Evolutionary conservation across 2,113 vertebrate genomes (phyloP).

Genomic region (Apteryx mantelli): DNA sequence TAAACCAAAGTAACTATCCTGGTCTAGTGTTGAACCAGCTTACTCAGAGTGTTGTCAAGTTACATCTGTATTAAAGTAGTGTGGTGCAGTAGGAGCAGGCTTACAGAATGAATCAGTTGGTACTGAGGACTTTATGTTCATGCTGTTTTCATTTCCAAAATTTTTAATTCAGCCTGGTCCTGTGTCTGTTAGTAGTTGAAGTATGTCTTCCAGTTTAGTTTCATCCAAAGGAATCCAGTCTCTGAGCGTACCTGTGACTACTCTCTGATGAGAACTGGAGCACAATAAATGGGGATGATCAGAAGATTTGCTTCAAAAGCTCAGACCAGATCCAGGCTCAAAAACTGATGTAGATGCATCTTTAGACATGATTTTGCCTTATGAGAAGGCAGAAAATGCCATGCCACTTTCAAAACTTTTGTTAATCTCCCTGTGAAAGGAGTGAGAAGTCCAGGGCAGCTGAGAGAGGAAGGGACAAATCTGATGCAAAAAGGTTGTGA

Average conservation of each 20-base stretch:
- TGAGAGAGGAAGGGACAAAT: background rate
- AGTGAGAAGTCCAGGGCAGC: background rate
- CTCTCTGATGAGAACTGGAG: fast-evolving
- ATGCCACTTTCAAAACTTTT: fast-evolving
- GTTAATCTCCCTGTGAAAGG: background rate
- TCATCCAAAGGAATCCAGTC: background rate
- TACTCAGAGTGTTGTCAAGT: too few species aligned
- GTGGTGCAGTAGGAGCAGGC: background rate
- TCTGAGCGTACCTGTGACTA: too few species aligned
- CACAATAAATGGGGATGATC: too few species aligned
- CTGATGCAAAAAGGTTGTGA: background rate
- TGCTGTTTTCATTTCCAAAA: background rate
- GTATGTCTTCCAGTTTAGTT: background rate
- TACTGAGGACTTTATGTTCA: background rate
- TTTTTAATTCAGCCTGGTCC: background rate
- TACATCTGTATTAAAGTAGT: background rate
- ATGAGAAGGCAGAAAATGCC: background rate
- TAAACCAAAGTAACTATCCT: background rate
- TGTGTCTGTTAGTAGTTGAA: fast-evolving
- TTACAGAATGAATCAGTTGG: background rate
- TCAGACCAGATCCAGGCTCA: background rate
- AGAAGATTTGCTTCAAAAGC: background rate
- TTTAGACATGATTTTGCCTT: background rate
- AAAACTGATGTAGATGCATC: background rate
- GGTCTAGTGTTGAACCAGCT: fast-evolving